Percentiles rank a stretch among this genome's conserved stretches.
Evolutionary conservation across 1,140 invertebrate genomes (phyloP).

Genomic region (Trichoplusia ni): DNA sequence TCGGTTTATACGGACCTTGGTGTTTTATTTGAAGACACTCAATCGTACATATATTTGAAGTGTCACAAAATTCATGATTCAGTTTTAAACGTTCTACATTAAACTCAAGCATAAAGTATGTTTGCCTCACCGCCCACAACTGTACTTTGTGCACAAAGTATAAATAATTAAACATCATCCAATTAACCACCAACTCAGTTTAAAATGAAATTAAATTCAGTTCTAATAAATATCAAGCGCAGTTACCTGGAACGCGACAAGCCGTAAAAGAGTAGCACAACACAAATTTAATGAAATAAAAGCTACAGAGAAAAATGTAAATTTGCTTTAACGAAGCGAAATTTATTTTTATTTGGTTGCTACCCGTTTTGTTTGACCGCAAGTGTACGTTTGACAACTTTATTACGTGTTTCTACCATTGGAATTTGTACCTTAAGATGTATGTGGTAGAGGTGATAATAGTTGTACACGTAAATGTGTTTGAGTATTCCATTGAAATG

Average conservation of each 20-base stretch:
- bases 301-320: slow-evolving; percentile 60
- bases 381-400: slow-evolving; percentile 33
- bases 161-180: no score
- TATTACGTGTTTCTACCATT: not conserved
- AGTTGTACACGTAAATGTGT: not conserved
- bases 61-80: no score
- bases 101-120: no score
- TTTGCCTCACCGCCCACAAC: no score
- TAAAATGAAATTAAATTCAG: slow-evolving; percentile 1
- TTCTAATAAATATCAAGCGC: not conserved
- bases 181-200: not conserved
- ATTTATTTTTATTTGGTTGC: slow-evolving; percentile 59
- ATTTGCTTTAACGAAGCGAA: slow-evolving; percentile 64
- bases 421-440: slow-evolving; percentile 31
- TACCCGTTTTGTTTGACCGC: slow-evolving; percentile 50
- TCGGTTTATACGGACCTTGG: no score
- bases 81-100: no score
- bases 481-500: slow-evolving; percentile 15
- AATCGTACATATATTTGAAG: no score
- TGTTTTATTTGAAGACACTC: no score
- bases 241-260: slow-evolving; percentile 2
- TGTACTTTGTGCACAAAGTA: no score
- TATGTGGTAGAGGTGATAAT: not conserved
- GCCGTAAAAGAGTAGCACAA: slow-evolving; percentile 25
- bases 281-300: slow-evolving; percentile 51